Conservation (phyloP, 1,140 invertebrate genomes). For the Leguminivora glycinivorella region DNA sequence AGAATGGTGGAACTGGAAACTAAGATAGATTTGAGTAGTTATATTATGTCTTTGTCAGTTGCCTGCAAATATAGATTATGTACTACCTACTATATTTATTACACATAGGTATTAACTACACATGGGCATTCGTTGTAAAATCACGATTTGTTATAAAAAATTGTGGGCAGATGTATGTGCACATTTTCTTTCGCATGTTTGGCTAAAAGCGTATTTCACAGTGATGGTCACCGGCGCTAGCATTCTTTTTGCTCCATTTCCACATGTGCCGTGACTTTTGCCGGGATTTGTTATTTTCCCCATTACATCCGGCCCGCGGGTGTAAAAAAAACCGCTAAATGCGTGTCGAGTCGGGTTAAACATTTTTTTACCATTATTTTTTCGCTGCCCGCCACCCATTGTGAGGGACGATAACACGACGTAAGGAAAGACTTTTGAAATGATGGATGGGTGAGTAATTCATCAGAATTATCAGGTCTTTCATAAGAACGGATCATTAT, state of each 20-base stretch:
- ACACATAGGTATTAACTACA: too few relatives aligned
- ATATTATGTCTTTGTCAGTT: not conserved
- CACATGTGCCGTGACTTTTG: constrained; percentile 41
- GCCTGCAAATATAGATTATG: too few relatives aligned
- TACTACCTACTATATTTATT: too few relatives aligned
- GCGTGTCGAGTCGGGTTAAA: constrained; percentile 13
- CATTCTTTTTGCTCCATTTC: constrained; percentile 18
- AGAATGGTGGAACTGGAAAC: too few relatives aligned
- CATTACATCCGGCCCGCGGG: constrained; percentile 36
- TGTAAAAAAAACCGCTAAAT: constrained; percentile 32
- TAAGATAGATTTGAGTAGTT: not conserved
- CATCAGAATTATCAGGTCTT: constrained; percentile 2
- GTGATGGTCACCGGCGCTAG: constrained; percentile 5
- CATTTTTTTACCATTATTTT: constrained; percentile 24
- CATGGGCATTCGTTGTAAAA: not conserved
- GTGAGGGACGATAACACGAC: constrained; percentile 15
- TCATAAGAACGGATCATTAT: constrained; percentile 17
- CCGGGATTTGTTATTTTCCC: constrained; percentile 49
- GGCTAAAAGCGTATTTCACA: not conserved
- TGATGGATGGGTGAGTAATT: constrained; percentile 10
- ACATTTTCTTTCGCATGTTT: not conserved
- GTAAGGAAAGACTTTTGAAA: not conserved
- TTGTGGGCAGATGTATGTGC: not conserved
- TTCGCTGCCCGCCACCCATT: constrained; percentile 10
- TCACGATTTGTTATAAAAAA: not conserved